phyloP scores from a whole-genome alignment of 1,140 invertebrate genomes.

The Tetranychus cinnabarinus region DNA sequence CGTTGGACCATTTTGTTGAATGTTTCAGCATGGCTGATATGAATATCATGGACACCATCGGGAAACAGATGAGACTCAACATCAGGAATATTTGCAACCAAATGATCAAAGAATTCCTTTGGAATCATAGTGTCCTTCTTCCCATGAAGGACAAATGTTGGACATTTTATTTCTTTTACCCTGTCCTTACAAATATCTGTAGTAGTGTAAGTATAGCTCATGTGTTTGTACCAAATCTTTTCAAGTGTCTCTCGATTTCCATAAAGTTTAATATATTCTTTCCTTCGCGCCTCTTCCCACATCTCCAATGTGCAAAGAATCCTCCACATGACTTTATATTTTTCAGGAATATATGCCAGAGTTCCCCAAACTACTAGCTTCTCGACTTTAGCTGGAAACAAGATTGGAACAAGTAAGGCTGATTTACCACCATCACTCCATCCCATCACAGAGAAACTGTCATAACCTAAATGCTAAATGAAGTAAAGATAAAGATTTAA shows the following conservation, averaged over 20 bases:
- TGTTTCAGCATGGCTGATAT: slow-evolving; percentile 2
- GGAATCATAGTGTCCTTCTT: slow-evolving; percentile 6
- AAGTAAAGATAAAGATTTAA: not conserved
- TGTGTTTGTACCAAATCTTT: not conserved
- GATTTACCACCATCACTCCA: slow-evolving; percentile 74
- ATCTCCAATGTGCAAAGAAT: not conserved
- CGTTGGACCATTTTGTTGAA: slow-evolving; percentile 5
- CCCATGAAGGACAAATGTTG: slow-evolving; percentile 1
- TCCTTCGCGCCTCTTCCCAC: not conserved
- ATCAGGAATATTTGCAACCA: slow-evolving; percentile 2
- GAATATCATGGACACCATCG: slow-evolving; percentile 5
- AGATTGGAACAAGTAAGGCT: slow-evolving; percentile 42
- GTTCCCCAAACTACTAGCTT: slow-evolving; percentile 53
- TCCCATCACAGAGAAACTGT: slow-evolving; percentile 49
- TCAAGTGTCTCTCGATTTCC: not conserved
- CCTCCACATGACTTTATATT: not conserved
- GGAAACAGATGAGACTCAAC: slow-evolving; percentile 3
- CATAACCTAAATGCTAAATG: slow-evolving; percentile 29
- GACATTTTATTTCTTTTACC: slow-evolving; percentile 1
- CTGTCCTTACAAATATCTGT: not conserved
- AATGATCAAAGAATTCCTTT: slow-evolving; percentile 5
- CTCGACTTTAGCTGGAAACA: slow-evolving; percentile 34
- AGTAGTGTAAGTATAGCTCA: not conserved
- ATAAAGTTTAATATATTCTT: not conserved
- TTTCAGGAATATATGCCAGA: slow-evolving; percentile 37